Evolutionary conservation across 1,140 invertebrate genomes (phyloP), one percentile per base, ranked within the genome.

Genomic region (Cotesia typhae): DNA sequence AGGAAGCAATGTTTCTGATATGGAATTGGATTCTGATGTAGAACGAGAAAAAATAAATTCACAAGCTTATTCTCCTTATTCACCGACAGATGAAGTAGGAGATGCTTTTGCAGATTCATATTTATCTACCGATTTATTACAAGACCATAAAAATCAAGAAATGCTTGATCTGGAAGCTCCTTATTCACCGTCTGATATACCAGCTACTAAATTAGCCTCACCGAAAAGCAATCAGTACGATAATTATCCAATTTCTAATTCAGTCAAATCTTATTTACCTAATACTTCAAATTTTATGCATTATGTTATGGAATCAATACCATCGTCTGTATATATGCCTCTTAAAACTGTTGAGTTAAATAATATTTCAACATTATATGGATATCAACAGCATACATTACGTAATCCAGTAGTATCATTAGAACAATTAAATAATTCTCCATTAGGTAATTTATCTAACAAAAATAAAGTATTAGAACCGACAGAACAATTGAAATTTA

Each of bases 11-110:
- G 35, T 75, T 0, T 84, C 86, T 41, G 85, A 87, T n/a, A 87
- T 86, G 85, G 85, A 86, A 4, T 28, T 87, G 3, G 86, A 87
- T 36, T 84, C 84, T 0, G 85, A 87, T 36, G 71, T 85, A 4
- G 85, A 87, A 37, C 66, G 77, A 0, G 83, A 85, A n/a, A 83
- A 81, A 63, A 82, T 84, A 28, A 78, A 70, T 59, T 73, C 47
- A 6, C 67, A 72, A 60, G 79, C 84, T 0, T 85, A 85, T 69
- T 85, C 84, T 10, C 84, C 85, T 0, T 47, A 47, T 47, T 47
- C 41, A 7, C 41, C 41, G 10, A 84, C 80, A 0, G 83, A 86
- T 37, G 81, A 81, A 4, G 67, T 78, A 14, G 66, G 60, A 20
- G 70, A 68, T 68, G 78, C 64, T 51, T 77, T 69, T 64, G 64